Evolutionary conservation across 1,140 invertebrate genomes (phyloP), one percentile per base, ranked within the genome.

Genomic region (Trichogramma pretiosum): DNA sequence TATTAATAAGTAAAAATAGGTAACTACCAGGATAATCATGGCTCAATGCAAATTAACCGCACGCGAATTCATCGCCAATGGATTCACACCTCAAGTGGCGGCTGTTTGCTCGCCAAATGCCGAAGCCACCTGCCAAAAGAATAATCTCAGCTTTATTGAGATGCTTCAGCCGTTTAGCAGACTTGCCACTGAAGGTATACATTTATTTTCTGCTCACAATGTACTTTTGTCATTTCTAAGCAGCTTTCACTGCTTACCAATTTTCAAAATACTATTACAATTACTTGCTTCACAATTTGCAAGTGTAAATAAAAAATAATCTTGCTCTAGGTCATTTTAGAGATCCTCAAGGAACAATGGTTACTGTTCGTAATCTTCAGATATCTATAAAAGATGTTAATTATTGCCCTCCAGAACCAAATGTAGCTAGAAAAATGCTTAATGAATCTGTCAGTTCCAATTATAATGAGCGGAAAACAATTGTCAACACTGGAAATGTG

Each of bases 131-230:
- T 92, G 90, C 62, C 80, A 84, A 50, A 92, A 90, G 63, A 96
- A 95, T 69, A 93, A 94, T 74, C 72, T 97, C 34, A 82, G 82
- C 17, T 93, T 96, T 63, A 82, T 85, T 38, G 88, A 96, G 73
- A 65, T 97, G 38, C 72, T 96, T 23, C 90, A 93, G 64, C 93
- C 93, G 3, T 96, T 96, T 71, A 83, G 83, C 58, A 78, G 82
- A 57, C 63, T 91, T 34, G 82, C 77, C 54, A 78, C 77, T 48
- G 87, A 91, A 79, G 83, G 87, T 89, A 72, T 66, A 53, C 47
- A n/a, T n/a, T n/a, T n/a, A n/a, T n/a, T n/a, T n/a, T n/a, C n/a
- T n/a, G n/a, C n/a, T n/a, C n/a, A n/a, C n/a, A n/a, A n/a, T n/a
- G n/a, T n/a, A n/a, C n/a, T n/a, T n/a, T n/a, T n/a, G n/a, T n/a